phyloP scores from a whole-genome alignment of 2,888 invertebrate species.

The Lumbricus terrestris region DNA sequence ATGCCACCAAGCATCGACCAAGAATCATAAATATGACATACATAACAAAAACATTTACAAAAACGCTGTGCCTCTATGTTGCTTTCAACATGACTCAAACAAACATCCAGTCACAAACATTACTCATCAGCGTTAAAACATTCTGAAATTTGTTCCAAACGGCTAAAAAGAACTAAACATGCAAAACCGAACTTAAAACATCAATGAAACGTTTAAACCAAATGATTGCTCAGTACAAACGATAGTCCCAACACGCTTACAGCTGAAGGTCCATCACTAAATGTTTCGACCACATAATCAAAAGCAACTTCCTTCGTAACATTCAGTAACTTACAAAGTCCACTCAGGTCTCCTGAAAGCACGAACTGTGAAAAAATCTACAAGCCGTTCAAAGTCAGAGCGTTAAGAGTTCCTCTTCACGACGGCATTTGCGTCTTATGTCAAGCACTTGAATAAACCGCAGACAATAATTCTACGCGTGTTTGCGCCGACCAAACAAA shows the following conservation, averaged over 20 bases:
- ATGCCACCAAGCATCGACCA: neutral
- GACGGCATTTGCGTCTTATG: neutral
- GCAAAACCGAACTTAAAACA: neutral
- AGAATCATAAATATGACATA: neutral
- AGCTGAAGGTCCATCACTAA: neutral
- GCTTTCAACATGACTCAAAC: no score
- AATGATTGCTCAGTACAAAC: neutral
- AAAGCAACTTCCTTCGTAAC: neutral
- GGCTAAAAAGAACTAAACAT: neutral
- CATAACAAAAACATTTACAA: neutral
- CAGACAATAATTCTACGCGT: neutral
- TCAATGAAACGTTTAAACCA: neutral
- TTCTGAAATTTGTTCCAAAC: neutral
- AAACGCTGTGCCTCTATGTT: neutral
- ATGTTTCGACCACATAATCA: neutral
- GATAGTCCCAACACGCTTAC: neutral
- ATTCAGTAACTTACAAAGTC: neutral
- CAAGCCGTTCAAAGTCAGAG: neutral
- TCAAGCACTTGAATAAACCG: neutral
- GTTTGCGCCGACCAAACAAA: neutral
- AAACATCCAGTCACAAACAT: no score
- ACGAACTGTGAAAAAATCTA: neutral
- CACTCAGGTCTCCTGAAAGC: neutral
- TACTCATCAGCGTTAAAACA: neutral
- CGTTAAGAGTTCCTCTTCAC: neutral